These are phyloP conservation scores for Champsocephalus esox DNA, from an alignment of 2,797 vertebrate genomes.

Conservation along the genomic window DNA sequence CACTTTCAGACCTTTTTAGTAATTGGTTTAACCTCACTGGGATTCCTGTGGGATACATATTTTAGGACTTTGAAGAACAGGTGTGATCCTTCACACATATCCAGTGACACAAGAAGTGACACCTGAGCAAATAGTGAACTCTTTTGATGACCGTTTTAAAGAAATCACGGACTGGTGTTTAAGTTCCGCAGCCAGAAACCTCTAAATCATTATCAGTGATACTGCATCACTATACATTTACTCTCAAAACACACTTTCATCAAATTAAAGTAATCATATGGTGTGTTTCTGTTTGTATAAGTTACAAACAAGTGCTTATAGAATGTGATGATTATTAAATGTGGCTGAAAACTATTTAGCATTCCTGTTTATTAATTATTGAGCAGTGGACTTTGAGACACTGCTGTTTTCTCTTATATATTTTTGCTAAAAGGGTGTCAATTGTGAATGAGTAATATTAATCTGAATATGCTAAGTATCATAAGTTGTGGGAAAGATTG, in stretches of 20 bases:
- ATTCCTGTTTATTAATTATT: not conserved
- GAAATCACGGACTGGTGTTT: not conserved
- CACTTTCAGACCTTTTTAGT: not conserved
- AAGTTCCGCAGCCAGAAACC: not conserved
- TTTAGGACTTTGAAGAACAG: slow-evolving; percentile 63
- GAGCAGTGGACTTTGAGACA: not conserved
- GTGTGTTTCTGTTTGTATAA: not conserved
- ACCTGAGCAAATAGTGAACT: slow-evolving; percentile 1
- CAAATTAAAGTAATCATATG: not conserved
- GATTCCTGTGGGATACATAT: slow-evolving; percentile 59
- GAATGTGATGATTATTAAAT: not conserved
- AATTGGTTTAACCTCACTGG: slow-evolving; percentile 4
- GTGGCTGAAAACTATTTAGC: too few species aligned
- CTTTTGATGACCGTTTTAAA: not conserved
- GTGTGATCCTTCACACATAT: slow-evolving; percentile 52
- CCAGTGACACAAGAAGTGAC: slow-evolving; percentile 48
- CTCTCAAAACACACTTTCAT: not conserved
- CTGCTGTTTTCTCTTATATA: not conserved
- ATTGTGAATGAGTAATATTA: not conserved
- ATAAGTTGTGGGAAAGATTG: not conserved
- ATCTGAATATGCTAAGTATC: not conserved
- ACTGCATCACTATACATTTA: not conserved
- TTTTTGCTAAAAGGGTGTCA: not conserved
- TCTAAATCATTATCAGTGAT: not conserved
- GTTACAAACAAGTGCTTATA: not conserved